Evolutionary conservation across 2,888 invertebrate genomes (phyloP), one percentile per base, ranked within the genome.

Genomic region (Eilema depressum): DNA sequence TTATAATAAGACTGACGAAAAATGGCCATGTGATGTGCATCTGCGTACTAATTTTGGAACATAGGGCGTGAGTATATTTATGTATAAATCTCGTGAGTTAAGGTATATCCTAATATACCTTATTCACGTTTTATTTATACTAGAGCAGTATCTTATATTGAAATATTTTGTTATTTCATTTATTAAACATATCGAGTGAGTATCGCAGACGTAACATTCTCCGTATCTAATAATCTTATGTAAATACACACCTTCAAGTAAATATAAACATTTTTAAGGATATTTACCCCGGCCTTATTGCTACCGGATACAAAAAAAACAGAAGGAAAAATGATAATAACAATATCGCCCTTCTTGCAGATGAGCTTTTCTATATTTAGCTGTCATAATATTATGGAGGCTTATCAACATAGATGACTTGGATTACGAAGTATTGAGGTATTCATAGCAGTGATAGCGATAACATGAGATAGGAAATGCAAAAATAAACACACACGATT

Each of bases 221-320:
- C 33, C 0, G 30, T 65, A 53, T 65, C 47, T 61, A 61, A 47
- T 64, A 59, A 65, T 69, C 61, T 60, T 60, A 74, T 53, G 56
- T 69, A 70, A 74, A 68, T 57, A 74, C 63, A 41, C 33, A 61
- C 23, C 60, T 30, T 63, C 8, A 17, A 26, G 59, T 23, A 67
- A 28, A 53, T 30, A 53, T n/a, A 53, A 53, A 62, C 17, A 28
- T 30, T 53, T 20, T n/a, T n/a, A 2, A 12, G 1, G 8, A 26
- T 59, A 66, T 66, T 26, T 60, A 60, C 41, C 20, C 53, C n/a
- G 20, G 30, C 53, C 7, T 47, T 65, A 14, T 47, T 65, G 26
- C 3, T 56, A 11, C 65, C 7, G 11, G 23, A 10, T 30, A 30
- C 53, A 64, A 53, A 53, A 28, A 28, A 53, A 28, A 64, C n/a